Evolutionary conservation across 2,797 vertebrate species (phyloP), one percentile per base, ranked within the genome.

Genomic region (Cyclopterus lumpus): DNA sequence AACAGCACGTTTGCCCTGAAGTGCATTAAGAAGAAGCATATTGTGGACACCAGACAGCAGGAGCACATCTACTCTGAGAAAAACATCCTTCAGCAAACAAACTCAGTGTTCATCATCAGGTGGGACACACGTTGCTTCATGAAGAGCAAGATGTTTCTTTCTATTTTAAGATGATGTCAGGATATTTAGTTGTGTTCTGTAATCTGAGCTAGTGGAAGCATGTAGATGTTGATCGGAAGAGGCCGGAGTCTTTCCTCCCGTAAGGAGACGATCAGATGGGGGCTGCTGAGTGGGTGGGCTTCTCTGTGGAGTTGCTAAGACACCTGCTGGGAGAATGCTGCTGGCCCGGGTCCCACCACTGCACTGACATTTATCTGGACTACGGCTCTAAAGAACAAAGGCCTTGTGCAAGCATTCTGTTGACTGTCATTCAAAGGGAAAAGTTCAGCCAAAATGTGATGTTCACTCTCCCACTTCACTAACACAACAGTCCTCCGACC

Each of bases 61-160:
- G 94, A 96, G 69, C 95, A 96, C 76, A 92, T 96, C 73, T 96
- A 94, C 86, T 96, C 95, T 2, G 95, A 96, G 84, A 96, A 95
- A 84, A 94, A 93, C 79, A 95, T 96, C 80, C 92, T 96, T 16
- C 94, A 93, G 84, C 91, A 94, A 82, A 93, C 83, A 18, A 93
- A 93, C 82, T 95, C 92, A 4, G 71, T 77, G 1, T 96, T 96
- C 68, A 95, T 96, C 75, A 91, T 95, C 89, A 93, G 94, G 95
- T 96, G 55, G 62, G 85, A 48, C 9, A 16, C 16, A 38, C 34
- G 26, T 34, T 46, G 2, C 24, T 5, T 55, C 8, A 40, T 36
- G 57, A 30, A 38, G 22, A 20, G 42, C 9, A 20, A 22, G 12
- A n/a, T 11, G 8, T 16, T n/a, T 28, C 8, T 40, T 30, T 16